Evolutionary conservation across 2,888 invertebrate species (phyloP), one percentile per base, ranked within the genome.

Genomic region (Dolomedes plantarius): DNA sequence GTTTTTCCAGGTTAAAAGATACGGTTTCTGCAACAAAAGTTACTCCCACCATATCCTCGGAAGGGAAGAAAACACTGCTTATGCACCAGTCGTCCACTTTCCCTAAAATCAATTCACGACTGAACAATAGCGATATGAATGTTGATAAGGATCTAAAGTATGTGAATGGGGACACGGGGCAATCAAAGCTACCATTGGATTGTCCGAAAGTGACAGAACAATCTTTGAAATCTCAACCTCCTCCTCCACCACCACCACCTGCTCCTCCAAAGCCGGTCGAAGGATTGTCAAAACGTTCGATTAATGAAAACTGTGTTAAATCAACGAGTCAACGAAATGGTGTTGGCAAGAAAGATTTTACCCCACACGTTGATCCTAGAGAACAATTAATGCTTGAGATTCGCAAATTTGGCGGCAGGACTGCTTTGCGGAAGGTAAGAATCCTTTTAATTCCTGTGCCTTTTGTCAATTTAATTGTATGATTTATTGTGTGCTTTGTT

Each of bases 301-400:
- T 13, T 23, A 7, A 64, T 19, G 50, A 39, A 11, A 65, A 32
- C 11, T 31, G 65, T 36, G 41, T 32, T 16, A 69, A 73, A 36
- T 64, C 19, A 29, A 11, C 72, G 67, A 62, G 39, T n/a, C 11
- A 9, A 31, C 64, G 39, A 27, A 69, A 76, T 46, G 32, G 76
- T 9, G 69, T 62, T 28, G 62, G 74, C 9, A 78, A 56, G 32
- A 75, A 73, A 64, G 69, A 81, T 9, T 29, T 87, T 6, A 11
- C 32, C n/a, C 69, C 46, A 16, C 27, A 77, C 67, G 89, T 91
- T 0, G 94, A 95, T 91, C 93, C 94, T 0, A 92, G 95, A 67
- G 94, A 94, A 89, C 93, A 94, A 89, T 92, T 96, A 39, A 91
- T 96, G 91, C 93, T 94, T 72, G 94, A 95, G 23, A 96, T 96